Conservation (phyloP, 2,888 invertebrate species). For the Eucera pruinosa region DNA sequence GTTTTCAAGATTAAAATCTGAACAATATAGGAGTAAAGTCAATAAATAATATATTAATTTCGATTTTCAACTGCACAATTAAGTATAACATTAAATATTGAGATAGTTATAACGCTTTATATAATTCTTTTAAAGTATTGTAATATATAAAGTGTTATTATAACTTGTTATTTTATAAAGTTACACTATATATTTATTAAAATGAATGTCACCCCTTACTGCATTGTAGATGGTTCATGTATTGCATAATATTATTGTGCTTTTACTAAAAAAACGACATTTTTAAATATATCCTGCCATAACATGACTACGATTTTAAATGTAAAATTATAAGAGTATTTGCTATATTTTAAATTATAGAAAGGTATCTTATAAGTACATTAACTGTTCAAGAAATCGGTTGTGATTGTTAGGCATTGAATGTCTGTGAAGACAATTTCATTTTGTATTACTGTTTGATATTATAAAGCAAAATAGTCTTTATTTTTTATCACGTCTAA, state of each 20-base stretch:
- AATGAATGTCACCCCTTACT: slow-evolving; percentile 26
- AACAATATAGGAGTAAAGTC: slow-evolving; percentile 12
- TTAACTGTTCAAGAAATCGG: slow-evolving; percentile 36
- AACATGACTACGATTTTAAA: slow-evolving; percentile 33
- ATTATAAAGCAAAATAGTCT: slow-evolving; percentile 24
- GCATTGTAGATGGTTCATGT: slow-evolving; percentile 30
- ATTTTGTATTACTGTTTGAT: slow-evolving; percentile 26
- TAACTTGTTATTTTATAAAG: slow-evolving; percentile 33
- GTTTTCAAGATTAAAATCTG: slow-evolving; percentile 1
- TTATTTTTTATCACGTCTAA: slow-evolving; percentile 34
- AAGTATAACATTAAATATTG: slow-evolving; percentile 22
- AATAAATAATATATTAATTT: slow-evolving; percentile 34
- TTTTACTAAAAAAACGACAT: slow-evolving; percentile 18
- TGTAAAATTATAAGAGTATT: slow-evolving; percentile 23
- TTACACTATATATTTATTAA: slow-evolving; percentile 45
- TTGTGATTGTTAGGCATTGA: slow-evolving; percentile 52
- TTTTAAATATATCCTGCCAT: slow-evolving; percentile 51
- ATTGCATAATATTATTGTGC: slow-evolving; percentile 15
- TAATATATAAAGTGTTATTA: slow-evolving; percentile 21
- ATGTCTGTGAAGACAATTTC: slow-evolving; percentile 18
- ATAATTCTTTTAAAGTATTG: slow-evolving; percentile 19
- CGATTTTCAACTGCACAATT: slow-evolving; percentile 37
- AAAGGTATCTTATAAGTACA: slow-evolving; percentile 28
- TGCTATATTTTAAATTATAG: slow-evolving; percentile 32
- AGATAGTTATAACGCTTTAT: slow-evolving; percentile 25